Base-by-base conservation (phyloP, 2,888 invertebrate genomes). In the Drosophila siamana region DNA sequence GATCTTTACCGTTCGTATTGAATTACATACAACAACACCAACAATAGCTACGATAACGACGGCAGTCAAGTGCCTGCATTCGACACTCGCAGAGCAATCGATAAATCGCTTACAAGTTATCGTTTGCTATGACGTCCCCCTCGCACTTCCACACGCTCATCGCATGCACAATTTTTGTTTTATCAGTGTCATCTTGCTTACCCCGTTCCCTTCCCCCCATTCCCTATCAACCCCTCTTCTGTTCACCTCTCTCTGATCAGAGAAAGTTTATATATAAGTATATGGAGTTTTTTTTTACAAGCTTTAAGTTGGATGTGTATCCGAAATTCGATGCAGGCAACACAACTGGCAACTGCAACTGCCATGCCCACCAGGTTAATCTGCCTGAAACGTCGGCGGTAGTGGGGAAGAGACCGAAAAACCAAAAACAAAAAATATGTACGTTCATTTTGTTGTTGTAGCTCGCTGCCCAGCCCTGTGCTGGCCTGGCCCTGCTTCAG, bases 301-400 rank as follows among this genome's bases (percentile, higher is more conserved):
- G 19, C 40, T 56, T 55, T 55, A 46, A 46, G 36, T 26, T 48
- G 19, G 44, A 64, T 61, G 65, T 70, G 63, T 59, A 73, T 59
- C 78, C 81, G 84, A 83, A 81, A 86, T 86, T 86, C 84, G 86
- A 86, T 56, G 56, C 64, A 76, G 68, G 74, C 68, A 61, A 68
- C 30, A 13, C 19, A 52, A 52, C 51, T 57, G 69, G 40, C 48
- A 69, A 74, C 71, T 75, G 72, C 74, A 66, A 61, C 59, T 59
- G 54, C 48, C 56, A 66, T 51, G 51, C 55, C 71, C 47, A 62
- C 55, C 72, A 75, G 74, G 66, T 76, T 76, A 75, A 76, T 80
- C 86, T 74, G 68, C 65, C 62, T 64, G 56, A 69, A 62, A 50
- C 26, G 52, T 61, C 19, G 19, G 19, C 19, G 1, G 19, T 3